These are phyloP conservation scores for Andrena fulva DNA, from an alignment of 2,888 invertebrate genomes.

Conservation along the genomic window DNA sequence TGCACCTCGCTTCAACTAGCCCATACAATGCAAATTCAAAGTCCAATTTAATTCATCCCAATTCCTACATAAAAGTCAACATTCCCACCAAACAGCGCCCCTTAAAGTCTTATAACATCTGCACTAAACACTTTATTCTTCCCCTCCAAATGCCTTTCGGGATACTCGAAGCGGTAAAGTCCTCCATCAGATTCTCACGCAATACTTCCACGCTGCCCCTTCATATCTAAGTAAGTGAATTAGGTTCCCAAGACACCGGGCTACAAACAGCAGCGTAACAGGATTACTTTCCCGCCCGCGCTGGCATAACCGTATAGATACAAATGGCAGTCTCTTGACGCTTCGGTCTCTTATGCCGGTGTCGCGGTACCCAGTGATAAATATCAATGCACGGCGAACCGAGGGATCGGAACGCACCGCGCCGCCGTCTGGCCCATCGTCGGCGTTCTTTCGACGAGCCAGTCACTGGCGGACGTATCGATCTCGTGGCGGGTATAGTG, in stretches of 20 bases:
- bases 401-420: slow-evolving; percentile 1
- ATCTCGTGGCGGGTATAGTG: not conserved
- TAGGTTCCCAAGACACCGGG: no score
- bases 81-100: no score
- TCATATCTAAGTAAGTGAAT: not conserved
- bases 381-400: slow-evolving; percentile 7
- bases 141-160: no score
- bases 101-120: no score
- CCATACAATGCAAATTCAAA: no score
- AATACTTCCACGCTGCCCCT: no score
- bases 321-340: slow-evolving; percentile 1
- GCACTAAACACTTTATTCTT: no score
- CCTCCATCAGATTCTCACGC: not conserved
- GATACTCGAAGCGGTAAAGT: no score
- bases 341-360: not conserved
- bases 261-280: not conserved
- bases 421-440: not conserved
- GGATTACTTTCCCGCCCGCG: not conserved
- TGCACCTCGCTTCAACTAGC: no score
- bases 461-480: slow-evolving; percentile 27
- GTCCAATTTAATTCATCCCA: no score
- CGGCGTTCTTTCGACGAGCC: not conserved
- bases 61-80: no score
- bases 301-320: slow-evolving; percentile 3
- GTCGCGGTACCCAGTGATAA: not conserved